A percentile compares a stretch with the other conserved stretches of the same genome.
phyloP scores from a whole-genome alignment of 2,113 vertebrate genomes.

The Cololabis saira region DNA sequence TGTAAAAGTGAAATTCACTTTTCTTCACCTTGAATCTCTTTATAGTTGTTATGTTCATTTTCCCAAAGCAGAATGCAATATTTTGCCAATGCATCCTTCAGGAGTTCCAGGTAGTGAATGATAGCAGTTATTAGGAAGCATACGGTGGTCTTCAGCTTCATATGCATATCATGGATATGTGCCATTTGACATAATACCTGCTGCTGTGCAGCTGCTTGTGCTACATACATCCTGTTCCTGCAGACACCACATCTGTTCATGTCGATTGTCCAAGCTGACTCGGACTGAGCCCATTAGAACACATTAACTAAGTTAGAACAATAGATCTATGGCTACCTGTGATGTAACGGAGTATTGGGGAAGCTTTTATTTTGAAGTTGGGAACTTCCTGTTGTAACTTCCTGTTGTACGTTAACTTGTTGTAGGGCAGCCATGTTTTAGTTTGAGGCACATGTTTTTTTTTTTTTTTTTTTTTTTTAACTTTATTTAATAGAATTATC shows the following conservation, averaged over 20 bases:
- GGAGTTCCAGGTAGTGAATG: neutral
- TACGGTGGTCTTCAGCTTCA: neutral
- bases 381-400: too few relatives aligned
- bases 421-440: too few relatives aligned
- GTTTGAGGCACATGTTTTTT: too few relatives aligned
- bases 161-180: slow-evolving; percentile 3
- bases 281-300: slow-evolving; percentile 7
- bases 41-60: neutral
- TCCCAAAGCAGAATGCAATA: slow-evolving; percentile 7
- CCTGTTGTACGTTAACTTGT: too few relatives aligned
- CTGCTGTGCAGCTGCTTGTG: slow-evolving; percentile 16
- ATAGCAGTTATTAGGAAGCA: neutral
- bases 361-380: too few relatives aligned
- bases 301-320: neutral
- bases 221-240: slow-evolving; percentile 31
- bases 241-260: slow-evolving; percentile 30
- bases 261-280: slow-evolving; percentile 13
- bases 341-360: too few relatives aligned
- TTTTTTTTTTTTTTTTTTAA: too few relatives aligned
- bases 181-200: slow-evolving; percentile 18
- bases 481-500: too few relatives aligned
- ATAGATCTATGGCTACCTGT: slow-evolving; percentile 10
- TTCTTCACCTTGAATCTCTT: slow-evolving; percentile 6
- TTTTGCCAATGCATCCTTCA: slow-evolving; percentile 1
- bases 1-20: slow-evolving; percentile 19